Evolutionary conservation across 2,113 vertebrate species (phyloP), one percentile per base, ranked within the genome.

Genomic region (Dolichotis patagonum): DNA sequence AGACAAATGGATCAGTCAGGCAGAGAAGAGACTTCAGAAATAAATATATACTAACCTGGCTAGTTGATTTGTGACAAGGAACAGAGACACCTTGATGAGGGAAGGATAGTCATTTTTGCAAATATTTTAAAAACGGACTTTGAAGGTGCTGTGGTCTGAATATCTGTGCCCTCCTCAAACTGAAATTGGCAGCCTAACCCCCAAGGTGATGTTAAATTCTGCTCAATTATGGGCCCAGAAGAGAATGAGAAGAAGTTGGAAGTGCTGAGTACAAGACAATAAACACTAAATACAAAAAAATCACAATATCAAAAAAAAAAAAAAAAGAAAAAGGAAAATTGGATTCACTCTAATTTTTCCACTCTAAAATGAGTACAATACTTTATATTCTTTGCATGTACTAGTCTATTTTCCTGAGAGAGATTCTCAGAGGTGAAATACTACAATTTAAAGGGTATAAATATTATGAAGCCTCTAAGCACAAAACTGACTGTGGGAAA

Each of bases 401-500:
- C 16, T 11, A 13, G 7, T 56, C 54, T 56, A 20, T 56, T 56
- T 56, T 56, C 54, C 54, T 5, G 54, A 56, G 54, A 56, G 17
- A 56, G 54, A 56, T 56, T 17, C 54, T 19, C 54, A 56, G 54
- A 19, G 54, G 54, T 71, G 22, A 90, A 71, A 63, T 75, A 80
- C 7, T 22, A 63, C 56, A 85, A n/a, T 0, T 12, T 85, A 85
- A 92, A 82, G 7, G 11, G 3, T 52, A 95, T 84, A 92, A 94
- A 90, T 92, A 96, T 58, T 90, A 35, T 88, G 75, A 96, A 83
- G 82, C 19, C 35, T 84, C 28, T 38, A 41, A 85, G 75, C 82
- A 67, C 46, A 54, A 71, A 84, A 52, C 7, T 52, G 54, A 49
- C 38, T 92, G 28, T 32, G 71, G 85, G 54, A 63, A 87, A 80